phyloP scores from a whole-genome alignment of 2,113 vertebrate genomes.

The Pseudopipra pipra region DNA sequence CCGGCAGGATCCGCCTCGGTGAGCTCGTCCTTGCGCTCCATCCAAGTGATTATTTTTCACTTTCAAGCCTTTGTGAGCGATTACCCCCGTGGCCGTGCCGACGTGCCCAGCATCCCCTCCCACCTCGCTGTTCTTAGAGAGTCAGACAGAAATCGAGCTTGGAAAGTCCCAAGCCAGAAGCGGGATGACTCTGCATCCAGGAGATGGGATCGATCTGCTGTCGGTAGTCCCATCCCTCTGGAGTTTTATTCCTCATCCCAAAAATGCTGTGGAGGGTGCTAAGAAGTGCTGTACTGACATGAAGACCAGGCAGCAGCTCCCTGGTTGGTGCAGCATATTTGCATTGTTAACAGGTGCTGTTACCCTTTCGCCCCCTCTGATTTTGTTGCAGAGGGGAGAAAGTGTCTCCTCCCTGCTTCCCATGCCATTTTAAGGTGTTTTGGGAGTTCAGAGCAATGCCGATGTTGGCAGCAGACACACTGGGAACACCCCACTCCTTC shows the following conservation, averaged over 20 bases:
- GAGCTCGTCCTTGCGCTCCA: fast-evolving
- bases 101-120: not conserved
- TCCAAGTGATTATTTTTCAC: not conserved
- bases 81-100: fast-evolving
- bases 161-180: not conserved
- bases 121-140: not conserved
- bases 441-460: not conserved
- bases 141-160: not conserved
- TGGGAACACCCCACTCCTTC: fast-evolving
- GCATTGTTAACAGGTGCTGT: not conserved
- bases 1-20: not conserved
- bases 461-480: not conserved
- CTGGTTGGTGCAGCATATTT: not conserved
- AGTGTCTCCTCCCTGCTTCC: not conserved
- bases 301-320: fast-evolving
- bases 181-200: not conserved
- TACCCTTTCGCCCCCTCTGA: not conserved
- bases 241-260: not conserved
- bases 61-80: not conserved
- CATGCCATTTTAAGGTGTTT: not conserved
- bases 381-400: not conserved
- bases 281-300: fast-evolving
- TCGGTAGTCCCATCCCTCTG: not conserved
- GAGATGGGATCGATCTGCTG: not conserved
- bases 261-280: fast-evolving